phyloP scores from a whole-genome alignment of 1,140 invertebrate species.

The Bombus impatiens region DNA sequence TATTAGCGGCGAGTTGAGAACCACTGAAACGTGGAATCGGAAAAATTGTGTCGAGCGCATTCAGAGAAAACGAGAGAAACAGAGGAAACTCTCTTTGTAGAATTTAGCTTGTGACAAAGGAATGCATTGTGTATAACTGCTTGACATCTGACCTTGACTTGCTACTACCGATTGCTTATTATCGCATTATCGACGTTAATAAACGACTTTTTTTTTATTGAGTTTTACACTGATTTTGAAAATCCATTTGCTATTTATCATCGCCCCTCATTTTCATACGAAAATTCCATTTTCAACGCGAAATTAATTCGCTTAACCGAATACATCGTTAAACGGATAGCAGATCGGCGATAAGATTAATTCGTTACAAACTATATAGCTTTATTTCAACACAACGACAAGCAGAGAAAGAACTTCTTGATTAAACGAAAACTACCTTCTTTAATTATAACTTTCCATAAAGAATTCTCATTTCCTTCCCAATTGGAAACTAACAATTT shows the following conservation, averaged over 20 bases:
- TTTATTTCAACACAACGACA: not conserved
- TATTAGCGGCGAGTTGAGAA: slow-evolving; percentile 47
- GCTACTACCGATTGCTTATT: not conserved
- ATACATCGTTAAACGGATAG: not conserved
- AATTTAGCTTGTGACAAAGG: not conserved
- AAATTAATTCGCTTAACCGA: not conserved
- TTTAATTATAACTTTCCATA: not conserved
- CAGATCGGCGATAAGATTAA: not conserved
- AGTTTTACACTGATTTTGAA: no score
- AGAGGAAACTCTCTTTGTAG: not conserved
- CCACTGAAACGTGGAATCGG: slow-evolving; percentile 62
- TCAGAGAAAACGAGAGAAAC: slow-evolving; percentile 12
- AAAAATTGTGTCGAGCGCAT: slow-evolving; percentile 60
- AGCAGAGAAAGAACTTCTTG: not conserved
- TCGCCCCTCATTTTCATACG: not conserved
- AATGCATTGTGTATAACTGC: not conserved
- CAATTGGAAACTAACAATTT: not conserved
- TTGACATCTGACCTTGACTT: slow-evolving; percentile 19
- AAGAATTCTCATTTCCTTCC: not conserved
- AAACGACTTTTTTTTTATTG: no score
- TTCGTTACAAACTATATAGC: not conserved
- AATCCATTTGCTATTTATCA: no score
- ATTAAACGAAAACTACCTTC: not conserved
- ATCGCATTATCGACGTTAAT: no score
- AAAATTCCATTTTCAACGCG: not conserved